phyloP scores from a whole-genome alignment of 64 coral and sea anemone species.

The Actinia equina region DNA sequence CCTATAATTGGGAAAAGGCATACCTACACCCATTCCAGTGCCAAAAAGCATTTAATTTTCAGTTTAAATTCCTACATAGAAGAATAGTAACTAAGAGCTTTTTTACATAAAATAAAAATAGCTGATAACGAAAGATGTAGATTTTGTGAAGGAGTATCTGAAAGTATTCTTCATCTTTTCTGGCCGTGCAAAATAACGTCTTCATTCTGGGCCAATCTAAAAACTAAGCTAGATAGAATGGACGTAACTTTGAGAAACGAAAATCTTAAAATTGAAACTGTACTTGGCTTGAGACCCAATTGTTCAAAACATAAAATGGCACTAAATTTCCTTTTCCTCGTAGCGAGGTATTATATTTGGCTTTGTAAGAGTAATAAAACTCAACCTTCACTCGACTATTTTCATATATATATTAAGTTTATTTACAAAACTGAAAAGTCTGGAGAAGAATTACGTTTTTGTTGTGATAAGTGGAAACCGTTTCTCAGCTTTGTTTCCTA shows the following conservation, averaged over 20 bases:
- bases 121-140: background rate
- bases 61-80: slow-evolving; percentile 34
- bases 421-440: background rate
- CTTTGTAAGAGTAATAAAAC: background rate
- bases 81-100: slow-evolving; percentile 11
- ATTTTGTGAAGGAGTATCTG: slow-evolving; percentile 16
- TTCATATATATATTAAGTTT: background rate
- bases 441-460: no score
- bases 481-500: background rate
- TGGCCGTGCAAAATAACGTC: background rate
- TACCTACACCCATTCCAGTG: background rate
- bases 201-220: no score
- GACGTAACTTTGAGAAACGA: no score
- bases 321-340: background rate
- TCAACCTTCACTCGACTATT: background rate
- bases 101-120: slow-evolving; percentile 2
- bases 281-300: no score
- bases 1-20: background rate
- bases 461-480: no score
- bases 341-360: slow-evolving; percentile 1
- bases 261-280: no score
- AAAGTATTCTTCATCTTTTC: background rate
- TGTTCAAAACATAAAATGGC: background rate
- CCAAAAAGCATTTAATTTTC: slow-evolving; percentile 1
- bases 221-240: no score